Base-by-base conservation (phyloP, 2,113 vertebrate genomes). In the Sturnus vulgaris region DNA sequence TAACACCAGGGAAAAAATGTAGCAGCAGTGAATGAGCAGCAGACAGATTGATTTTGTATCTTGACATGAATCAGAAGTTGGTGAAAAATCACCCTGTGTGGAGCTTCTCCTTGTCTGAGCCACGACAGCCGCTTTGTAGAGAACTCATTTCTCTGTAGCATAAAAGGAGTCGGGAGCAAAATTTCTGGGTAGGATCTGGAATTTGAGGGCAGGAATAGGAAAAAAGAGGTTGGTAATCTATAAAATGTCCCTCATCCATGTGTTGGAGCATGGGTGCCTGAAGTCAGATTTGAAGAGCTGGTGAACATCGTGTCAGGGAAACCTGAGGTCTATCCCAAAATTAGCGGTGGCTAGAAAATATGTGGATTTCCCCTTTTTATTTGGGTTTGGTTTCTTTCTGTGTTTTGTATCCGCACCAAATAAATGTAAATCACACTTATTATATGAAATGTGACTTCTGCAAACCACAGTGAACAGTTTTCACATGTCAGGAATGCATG, bases 41-140 rank as follows among this genome's bases (percentile, higher is more conserved):
- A 93, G 95, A 92, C 83, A 82, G 75, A 94, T 93, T 73, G 71
- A 90, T 96, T 94, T 75, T 86, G 66, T 84, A 90, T 82, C 94
- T 90, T 92, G 88, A 87, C 93, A 37, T 35, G 2, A 83, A 80
- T 81, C 80, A 94, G 55, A 55, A 90, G 37, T 12, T 25, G 2
- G 65, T 92, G 90, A 94, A 94, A 92, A 96, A 94, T 95, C 63
- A 39, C 59, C 44, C 39, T 2, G 1, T 53, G 28, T 35, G 13
- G 18, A 79, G 44, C 59, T 42, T 33, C 56, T 83, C 37, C 25
- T 71, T 60, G 25, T 90, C 76, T 0, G 0, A 95, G 39, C 35
- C 60, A 17, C 1, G 0, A 42, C 24, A 57, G 33, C 14, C 0
- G 0, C 69, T 81, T 65, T 81, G 2, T 31, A 25, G n/a, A 47